These are phyloP conservation scores for Paratilapia polleni DNA, from an alignment of 2,113 vertebrate species.

Conservation along the genomic window DNA sequence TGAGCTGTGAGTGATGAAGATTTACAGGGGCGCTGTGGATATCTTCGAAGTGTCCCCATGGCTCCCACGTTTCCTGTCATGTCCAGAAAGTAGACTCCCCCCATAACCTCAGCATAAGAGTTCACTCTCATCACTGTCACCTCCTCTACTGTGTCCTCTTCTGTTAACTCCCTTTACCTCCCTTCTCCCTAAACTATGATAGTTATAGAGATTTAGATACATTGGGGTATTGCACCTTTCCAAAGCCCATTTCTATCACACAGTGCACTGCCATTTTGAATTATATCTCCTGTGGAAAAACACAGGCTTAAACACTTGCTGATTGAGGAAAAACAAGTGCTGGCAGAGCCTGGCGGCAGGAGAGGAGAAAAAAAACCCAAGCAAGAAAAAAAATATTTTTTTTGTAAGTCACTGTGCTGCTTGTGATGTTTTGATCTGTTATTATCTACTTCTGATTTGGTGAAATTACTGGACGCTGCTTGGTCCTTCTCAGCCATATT, in stretches of 20 bases:
- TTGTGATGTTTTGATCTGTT: neutral
- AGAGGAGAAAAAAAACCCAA: neutral
- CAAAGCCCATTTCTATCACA: conserved; percentile 42
- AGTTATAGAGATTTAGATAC: conserved; percentile 50
- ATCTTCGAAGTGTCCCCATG: conserved; percentile 29
- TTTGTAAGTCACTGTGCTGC: conserved; percentile 9
- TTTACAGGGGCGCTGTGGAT: conserved; percentile 37
- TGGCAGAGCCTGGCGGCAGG: neutral
- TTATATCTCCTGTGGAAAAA: conserved; percentile 57
- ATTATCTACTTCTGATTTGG: conserved; percentile 21
- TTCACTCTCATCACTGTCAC: conserved; percentile 50
- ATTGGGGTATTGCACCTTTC: conserved; percentile 30
- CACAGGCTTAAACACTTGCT: conserved; percentile 12
- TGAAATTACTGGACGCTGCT: neutral
- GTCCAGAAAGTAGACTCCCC: conserved; percentile 39
- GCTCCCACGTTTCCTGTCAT: conserved; percentile 49
- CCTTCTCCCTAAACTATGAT: conserved; percentile 22
- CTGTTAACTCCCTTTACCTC: conserved; percentile 30
- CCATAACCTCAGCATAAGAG: conserved; percentile 34
- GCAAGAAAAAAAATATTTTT: neutral
- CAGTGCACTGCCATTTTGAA: conserved; percentile 44
- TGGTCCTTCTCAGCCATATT: neutral
- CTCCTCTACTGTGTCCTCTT: conserved; percentile 31
- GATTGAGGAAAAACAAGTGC: conserved; percentile 37
- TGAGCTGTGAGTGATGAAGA: conserved; percentile 58